phyloP scores from a whole-genome alignment of 2,888 invertebrate species.

The Eurois occulta region DNA sequence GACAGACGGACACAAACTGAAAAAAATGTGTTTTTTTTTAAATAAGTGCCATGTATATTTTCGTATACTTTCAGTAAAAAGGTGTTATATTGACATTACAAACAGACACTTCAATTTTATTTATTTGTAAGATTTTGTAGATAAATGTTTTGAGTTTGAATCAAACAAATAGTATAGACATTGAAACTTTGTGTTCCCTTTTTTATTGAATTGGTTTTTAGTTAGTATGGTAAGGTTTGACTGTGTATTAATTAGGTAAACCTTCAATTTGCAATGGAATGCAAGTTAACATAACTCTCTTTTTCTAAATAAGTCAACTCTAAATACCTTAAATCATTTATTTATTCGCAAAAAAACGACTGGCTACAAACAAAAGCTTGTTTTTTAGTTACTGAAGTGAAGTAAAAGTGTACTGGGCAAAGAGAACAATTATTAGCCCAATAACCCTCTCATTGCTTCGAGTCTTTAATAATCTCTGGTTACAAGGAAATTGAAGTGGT shows the following conservation, averaged over 20 bases:
- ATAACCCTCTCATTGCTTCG: constrained; percentile 38
- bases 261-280: not conserved
- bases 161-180: constrained; percentile 34
- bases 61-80: too few species aligned
- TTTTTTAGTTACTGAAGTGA: not conserved
- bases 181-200: constrained; percentile 19
- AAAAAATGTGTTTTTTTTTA: too few species aligned
- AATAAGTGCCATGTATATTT: too few species aligned
- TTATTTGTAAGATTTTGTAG: too few species aligned
- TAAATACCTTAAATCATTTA: not conserved
- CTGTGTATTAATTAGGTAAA: not conserved
- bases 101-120: too few species aligned
- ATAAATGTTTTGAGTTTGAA: not conserved
- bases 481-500: constrained; percentile 81
- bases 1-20: too few species aligned
- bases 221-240: not conserved
- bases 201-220: not conserved
- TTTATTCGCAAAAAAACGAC: not conserved
- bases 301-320: not conserved
- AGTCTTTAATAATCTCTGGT: constrained; percentile 64
- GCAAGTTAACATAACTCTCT: not conserved
- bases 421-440: constrained; percentile 7
- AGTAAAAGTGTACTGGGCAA: not conserved
- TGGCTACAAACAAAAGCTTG: not conserved
- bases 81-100: too few species aligned